Evolutionary conservation across 2,797 vertebrate species (phyloP), one percentile per base, ranked within the genome.

Genomic region (Poecilia wingei): DNA sequence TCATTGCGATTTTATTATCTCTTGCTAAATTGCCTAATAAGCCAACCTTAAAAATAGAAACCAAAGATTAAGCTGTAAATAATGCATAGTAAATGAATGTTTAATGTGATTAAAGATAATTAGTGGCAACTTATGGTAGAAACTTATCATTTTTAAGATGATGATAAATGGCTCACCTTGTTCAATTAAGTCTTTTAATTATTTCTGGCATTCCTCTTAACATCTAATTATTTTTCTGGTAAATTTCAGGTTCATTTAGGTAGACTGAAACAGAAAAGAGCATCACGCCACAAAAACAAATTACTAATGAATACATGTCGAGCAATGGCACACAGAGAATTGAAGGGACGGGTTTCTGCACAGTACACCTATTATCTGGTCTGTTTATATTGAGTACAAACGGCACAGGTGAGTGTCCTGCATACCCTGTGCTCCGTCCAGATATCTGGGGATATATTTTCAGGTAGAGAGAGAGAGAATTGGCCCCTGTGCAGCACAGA

Each of bases 401-500:
- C 22, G 28, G 9, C 43, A 2, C 14, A 1, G 55, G 39, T 2
- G 7, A 79, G 43, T 39, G 13, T 76, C 69, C 73, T 64, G 73
- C 74, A 77, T 66, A 46, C 86, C 45, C 33, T n/a, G n/a, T 77
- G 77, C 45, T 57, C 75, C 46, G 64, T 79, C 85, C 83, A 81
- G 55, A 73, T 86, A 88, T 83, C 82, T 9, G 72, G 68, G 76
- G 77, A 36, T 64, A 4, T 39, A 82, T 83, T 82, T 90, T 85
- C 86, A 45, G 76, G 81, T 79, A 47, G 51, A 66, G 75, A 55
- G 70, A 73, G 41, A 64, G 74, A 78, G 74, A 82, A 80, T 69
- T 66, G 91, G 82, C 85, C 86, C 82, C 85, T 82, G 83, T 86
- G 87, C 78, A 68, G 82, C 78, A 1, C 18, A 71, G 83, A 89